Evolutionary conservation across 2,797 vertebrate species (phyloP), one percentile per base, ranked within the genome.

Genomic region (Falco biarmicus): DNA sequence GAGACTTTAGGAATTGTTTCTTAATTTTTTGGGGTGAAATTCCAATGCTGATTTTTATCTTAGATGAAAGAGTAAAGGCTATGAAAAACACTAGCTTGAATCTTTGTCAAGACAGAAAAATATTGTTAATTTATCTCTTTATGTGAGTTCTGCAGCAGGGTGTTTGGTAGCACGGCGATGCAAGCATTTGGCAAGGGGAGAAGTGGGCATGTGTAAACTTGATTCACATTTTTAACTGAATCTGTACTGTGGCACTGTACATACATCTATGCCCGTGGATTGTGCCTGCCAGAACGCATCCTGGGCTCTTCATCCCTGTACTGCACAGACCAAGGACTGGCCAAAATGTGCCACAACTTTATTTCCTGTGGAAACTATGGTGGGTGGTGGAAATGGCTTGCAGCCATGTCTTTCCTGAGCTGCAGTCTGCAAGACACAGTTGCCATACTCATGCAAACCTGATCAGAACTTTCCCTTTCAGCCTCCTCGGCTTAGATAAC

Each of bases 221-320:
- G 16, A 59, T 83, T 83, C 71, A 70, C 13, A 7, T 77, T 95
- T 87, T 91, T 51, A 10, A 39, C 39, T 79, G 59, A 76, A n/a
- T 89, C 47, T 84, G 43, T 8, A 6, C 8, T 18, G 15, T 83
- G 59, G 51, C 43, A 18, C 17, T 89, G 31, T 60, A n/a, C 21
- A 3, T 60, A 18, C 1, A 24, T 75, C 39, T 56, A 1, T 56
- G 61, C 15, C 34, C 0, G 0, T 78, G 57, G 57, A n/a, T 77
- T 4, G 0, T 82, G 32, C 43, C 20, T 87, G 50, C 47, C 63
- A 50, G 47, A 61, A 53, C 34, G 15, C 26, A 39, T 51, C 22
- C 24, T 80, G 18, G 10, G 8, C 15, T 74, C 21, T 80, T 32
- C 4, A 5, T 69, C 57, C 26, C 12, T 59, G 6, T 66, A 17